These are phyloP conservation scores for Pterostichus madidus DNA, from an alignment of 2,888 invertebrate species.

Conservation along the genomic window DNA sequence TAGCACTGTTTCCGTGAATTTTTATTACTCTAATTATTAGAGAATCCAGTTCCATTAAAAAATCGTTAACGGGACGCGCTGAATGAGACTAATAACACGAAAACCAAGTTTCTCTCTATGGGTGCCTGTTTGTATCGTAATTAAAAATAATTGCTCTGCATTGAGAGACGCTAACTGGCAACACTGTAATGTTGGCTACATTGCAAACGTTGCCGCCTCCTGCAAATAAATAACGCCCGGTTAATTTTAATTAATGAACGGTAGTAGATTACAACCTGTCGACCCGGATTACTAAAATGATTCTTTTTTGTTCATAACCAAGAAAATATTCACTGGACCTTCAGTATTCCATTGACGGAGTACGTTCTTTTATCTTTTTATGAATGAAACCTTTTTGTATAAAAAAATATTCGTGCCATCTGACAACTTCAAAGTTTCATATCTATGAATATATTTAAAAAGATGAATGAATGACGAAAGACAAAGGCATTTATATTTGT, in stretches of 20 bases:
- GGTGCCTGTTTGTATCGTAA: slow-evolving; percentile 37
- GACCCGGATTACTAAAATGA: slow-evolving; percentile 47
- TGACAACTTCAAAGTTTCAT: no score
- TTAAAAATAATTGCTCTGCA: slow-evolving; percentile 54
- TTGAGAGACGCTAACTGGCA: slow-evolving; percentile 35
- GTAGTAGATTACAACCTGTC: slow-evolving; percentile 56
- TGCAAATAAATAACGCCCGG: slow-evolving; percentile 54
- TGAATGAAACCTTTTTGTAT: no score
- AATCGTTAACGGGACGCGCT: slow-evolving; percentile 8
- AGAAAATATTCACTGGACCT: no score
- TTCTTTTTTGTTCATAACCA: slow-evolving; percentile 12
- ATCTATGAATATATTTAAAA: no score
- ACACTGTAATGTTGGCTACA: slow-evolving; percentile 1
- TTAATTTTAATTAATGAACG: slow-evolving; percentile 64
- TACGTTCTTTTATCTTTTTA: no score
- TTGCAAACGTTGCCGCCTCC: background rate
- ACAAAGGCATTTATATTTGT: no score
- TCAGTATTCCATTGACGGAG: no score
- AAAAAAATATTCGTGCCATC: no score
- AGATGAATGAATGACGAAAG: no score
- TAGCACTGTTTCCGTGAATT: slow-evolving; percentile 26
- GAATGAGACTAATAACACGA: slow-evolving; percentile 36
- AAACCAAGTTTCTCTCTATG: slow-evolving; percentile 18
- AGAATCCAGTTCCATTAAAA: slow-evolving; percentile 38
- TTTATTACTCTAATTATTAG: slow-evolving; percentile 34